Base-by-base conservation (phyloP, 2,797 vertebrate species). In the Etheostoma nigrum region DNA sequence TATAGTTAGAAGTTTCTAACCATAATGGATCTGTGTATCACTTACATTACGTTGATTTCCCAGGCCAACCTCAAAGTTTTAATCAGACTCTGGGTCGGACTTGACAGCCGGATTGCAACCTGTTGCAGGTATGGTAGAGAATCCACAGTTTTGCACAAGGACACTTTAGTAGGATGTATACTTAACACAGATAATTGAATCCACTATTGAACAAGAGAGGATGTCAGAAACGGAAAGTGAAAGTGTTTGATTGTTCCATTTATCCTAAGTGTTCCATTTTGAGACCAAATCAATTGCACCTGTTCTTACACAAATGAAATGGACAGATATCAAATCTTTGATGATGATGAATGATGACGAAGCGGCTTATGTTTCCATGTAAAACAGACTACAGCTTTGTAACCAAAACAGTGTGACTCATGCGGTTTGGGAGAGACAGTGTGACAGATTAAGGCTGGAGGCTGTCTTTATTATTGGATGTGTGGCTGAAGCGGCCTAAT, bases 381-480 rank as follows among this genome's bases (percentile, higher is more conserved):
- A 78, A 89, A 86, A 91, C 77, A 81, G 79, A 76, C 76, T 59
- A 30, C 30, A 30, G 78, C 75, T 82, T 82, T 76, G 75, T 57
- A 77, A 77, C 82, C 81, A 79, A 76, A 85, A 85, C 84, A 83
- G 77, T 67, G 66, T 91, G 89, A 92, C 74, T 88, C 89, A 86
- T 51, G 59, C 67, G 72, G 84, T 87, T 88, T 84, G 81, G 76
- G 74, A 69, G 79, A 86, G 83, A 89, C 61, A 65, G 85, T 84
- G 83, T 86, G 88, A 89, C 85, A 87, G 89, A 79, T 70, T 6
- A 73, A 82, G 49, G 74, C 88, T 83, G 67, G 36, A 83, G 88
- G 85, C 79, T 72, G 69, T 89, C 86, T 90, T 92, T 91, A 92
- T 91, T 91, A 91, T 88, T 89, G 78, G 75, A 92, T 89, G 90